A percentile compares a stretch with the other conserved stretches of the same genome.
Conservation (phyloP, 2,888 invertebrate species). For the Encarsia formosa region DNA sequence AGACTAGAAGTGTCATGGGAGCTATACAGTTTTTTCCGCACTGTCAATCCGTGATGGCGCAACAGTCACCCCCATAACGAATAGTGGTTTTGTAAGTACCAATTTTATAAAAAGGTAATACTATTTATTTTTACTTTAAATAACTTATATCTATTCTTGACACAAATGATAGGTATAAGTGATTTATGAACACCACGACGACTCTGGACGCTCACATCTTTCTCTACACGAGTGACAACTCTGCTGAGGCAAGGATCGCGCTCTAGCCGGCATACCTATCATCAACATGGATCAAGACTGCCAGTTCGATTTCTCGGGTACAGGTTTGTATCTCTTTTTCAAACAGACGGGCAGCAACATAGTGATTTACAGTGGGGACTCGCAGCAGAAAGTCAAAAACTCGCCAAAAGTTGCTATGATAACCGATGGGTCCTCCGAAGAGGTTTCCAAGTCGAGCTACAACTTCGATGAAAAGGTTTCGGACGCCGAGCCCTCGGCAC, state of each 20-base stretch:
- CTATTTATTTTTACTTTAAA: too few relatives aligned
- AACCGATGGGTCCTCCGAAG: not conserved
- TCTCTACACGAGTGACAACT: conserved; percentile 40
- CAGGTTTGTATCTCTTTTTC: conserved; percentile 43
- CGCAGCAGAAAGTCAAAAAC: too few relatives aligned
- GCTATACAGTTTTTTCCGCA: too few relatives aligned
- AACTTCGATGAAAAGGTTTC: not conserved
- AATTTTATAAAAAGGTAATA: too few relatives aligned
- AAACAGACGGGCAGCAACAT: conserved; percentile 25
- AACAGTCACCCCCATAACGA: too few relatives aligned
- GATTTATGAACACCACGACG: too few relatives aligned
- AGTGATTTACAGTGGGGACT: not conserved
- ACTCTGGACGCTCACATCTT: too few relatives aligned
- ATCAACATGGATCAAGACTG: conserved; percentile 39
- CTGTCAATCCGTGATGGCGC: too few relatives aligned
- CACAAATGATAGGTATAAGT: too few relatives aligned
- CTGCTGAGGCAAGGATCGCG: conserved; percentile 33
- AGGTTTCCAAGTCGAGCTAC: not conserved
- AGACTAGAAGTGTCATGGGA: too few relatives aligned
- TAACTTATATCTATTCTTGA: too few relatives aligned
- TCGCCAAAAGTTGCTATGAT: not conserved
- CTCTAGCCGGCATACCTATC: conserved; percentile 32
- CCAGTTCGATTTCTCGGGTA: conserved; percentile 31
- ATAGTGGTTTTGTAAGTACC: too few relatives aligned
- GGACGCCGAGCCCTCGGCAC: not conserved